Conservation (phyloP, 1,140 invertebrate genomes). For the Tetramorium alpestre region DNA sequence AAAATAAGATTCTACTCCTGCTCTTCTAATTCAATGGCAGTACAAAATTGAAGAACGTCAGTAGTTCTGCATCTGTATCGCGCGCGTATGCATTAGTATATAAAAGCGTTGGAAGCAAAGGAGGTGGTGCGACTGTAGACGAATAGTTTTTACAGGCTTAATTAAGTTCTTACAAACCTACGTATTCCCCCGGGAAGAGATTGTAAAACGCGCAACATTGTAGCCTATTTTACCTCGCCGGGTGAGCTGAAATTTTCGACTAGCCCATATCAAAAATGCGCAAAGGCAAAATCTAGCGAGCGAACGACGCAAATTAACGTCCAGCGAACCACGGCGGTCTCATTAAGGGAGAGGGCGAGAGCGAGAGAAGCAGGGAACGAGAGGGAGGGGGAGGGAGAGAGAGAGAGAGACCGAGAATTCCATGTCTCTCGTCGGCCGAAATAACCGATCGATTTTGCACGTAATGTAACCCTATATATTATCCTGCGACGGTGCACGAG, state of each 20-base stretch:
- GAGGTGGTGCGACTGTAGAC: not conserved
- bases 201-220: not conserved
- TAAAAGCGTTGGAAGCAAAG: not conserved
- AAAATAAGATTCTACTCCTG: not conserved
- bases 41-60: not conserved
- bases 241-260: not conserved
- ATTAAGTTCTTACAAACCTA: not conserved
- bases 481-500: conserved; percentile 75
- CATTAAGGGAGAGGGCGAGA: conserved; percentile 25
- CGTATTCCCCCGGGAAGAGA: not conserved
- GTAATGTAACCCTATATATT: conserved; percentile 76
- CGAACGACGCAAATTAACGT: conserved; percentile 39
- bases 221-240: not conserved
- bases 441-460: conserved; percentile 73
- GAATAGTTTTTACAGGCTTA: not conserved
- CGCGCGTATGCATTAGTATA: not conserved
- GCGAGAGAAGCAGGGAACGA: not conserved
- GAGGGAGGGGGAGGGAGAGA: not conserved
- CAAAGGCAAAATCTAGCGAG: conserved; percentile 33
- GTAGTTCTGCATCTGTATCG: not conserved
- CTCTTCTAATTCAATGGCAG: conserved; percentile 6
- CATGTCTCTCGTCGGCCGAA: conserved; percentile 61
- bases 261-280: conserved; percentile 12
- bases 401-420: conserved; percentile 46
- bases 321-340: conserved; percentile 29